Base-by-base conservation (phyloP, 1,140 invertebrate species). In the Coelopa frigida region DNA sequence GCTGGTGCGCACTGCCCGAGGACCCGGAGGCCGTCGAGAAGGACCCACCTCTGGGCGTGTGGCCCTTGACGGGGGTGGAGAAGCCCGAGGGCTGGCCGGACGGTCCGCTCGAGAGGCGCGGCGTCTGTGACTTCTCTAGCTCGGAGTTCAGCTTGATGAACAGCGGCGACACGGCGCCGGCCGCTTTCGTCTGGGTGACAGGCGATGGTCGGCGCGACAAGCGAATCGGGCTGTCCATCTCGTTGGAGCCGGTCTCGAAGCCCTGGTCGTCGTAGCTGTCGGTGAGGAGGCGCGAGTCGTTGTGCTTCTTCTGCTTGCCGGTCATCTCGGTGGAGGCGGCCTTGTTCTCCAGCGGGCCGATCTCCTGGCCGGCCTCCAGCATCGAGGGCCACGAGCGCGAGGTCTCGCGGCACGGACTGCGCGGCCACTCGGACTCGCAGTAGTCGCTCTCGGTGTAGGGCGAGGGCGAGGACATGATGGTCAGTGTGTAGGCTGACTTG, bases 251-350 rank as follows among this genome's bases (percentile, higher is more conserved):
- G 0, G 63, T 66, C 44, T 66, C 62, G 20, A 66, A 66, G 31
- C 63, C 63, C 45, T 63, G 63, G 45, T 66, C 63, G 1, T 65
- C 44, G 20, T 56, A 62, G 14, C 59, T 66, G 14, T 66, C 62
- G 11, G 51, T 24, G 17, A 52, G 22, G 4, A 31, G 5, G 2
- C 31, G 20, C 5, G 43, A 31, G 5, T 4, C 31, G 20, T 6
- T 38, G 17, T 37, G 33, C 29, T 22, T 40, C 11, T 22, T 37
- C 27, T 29, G n/a, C 5, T 42, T 27, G 17, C 18, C n/a, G n/a
- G 24, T 15, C 14, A 42, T 18, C 2, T 45, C 43, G 12, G 15
- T 6, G 2, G 42, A 23, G 10, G 29, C 11, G 8, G 54, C 14
- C 7, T 51, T 57, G 11, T 44, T 48, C 20, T 40, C 37, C 7